Percentiles rank a stretch among this genome's conserved stretches.
phyloP scores from a whole-genome alignment of 2,113 vertebrate genomes.

The Laticauda laticaudata region DNA sequence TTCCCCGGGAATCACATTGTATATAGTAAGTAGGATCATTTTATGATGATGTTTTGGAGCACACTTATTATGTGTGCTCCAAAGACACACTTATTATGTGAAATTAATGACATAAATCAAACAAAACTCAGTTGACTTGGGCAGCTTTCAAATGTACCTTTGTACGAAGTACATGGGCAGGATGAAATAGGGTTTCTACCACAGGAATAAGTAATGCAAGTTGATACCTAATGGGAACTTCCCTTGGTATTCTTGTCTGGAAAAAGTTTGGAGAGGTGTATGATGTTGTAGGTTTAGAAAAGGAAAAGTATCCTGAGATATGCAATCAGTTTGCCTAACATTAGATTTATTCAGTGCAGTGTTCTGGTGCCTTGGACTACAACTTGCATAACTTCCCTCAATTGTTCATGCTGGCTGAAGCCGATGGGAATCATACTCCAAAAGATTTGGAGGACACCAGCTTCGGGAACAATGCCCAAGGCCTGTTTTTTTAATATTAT shows the following conservation, averaged over 20 bases:
- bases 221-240: background rate
- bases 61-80: slow-evolving; percentile 7
- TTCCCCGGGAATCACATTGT: slow-evolving; percentile 34
- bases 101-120: background rate
- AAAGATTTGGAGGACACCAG: background rate
- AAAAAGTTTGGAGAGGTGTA: background rate
- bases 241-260: background rate
- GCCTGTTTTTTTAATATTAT: background rate
- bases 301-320: background rate
- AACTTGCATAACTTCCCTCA: background rate
- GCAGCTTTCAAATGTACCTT: background rate
- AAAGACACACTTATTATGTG: background rate
- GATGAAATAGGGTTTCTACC: background rate
- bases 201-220: background rate
- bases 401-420: background rate
- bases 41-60: slow-evolving; percentile 14
- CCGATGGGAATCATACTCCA: background rate
- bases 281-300: background rate
- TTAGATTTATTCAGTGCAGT: background rate
- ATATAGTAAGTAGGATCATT: slow-evolving; percentile 28
- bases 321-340: background rate
- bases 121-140: background rate
- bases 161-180: background rate
- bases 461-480: background rate
- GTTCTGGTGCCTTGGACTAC: background rate